Conservation (phyloP, 2,888 invertebrate species). For the Mimumesa dahlbomi region DNA sequence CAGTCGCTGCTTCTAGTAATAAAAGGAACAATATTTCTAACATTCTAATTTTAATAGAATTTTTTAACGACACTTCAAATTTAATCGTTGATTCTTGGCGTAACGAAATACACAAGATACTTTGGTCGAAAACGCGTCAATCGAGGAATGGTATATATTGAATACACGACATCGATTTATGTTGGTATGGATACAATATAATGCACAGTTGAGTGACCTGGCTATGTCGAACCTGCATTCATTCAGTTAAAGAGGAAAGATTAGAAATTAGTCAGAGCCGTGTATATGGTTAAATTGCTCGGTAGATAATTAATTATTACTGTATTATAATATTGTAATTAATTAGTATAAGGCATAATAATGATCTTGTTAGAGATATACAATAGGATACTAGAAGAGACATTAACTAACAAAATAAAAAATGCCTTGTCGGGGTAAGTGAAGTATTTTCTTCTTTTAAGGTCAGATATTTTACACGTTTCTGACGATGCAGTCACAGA, state of each 20-base stretch:
- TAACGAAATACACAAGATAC: too few relatives aligned
- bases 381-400: slow-evolving; percentile 99
- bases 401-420: slow-evolving; percentile 96
- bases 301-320: slow-evolving; percentile 75
- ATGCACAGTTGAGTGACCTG: slow-evolving; percentile 35
- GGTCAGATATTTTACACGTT: slow-evolving; percentile 25
- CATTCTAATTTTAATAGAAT: too few relatives aligned
- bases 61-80: too few relatives aligned
- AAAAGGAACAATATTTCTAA: too few relatives aligned
- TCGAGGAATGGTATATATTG: too few relatives aligned
- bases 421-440: slow-evolving; percentile 98
- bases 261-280: slow-evolving; percentile 70
- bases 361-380: slow-evolving; percentile 99
- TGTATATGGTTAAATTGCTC: slow-evolving; percentile 73
- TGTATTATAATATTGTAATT: slow-evolving; percentile 69
- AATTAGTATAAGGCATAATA: slow-evolving; percentile 71
- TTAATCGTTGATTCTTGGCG: too few relatives aligned
- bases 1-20: too few relatives aligned
- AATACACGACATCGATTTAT: too few relatives aligned
- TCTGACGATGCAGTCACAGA: slow-evolving; percentile 26
- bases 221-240: slow-evolving; percentile 39
- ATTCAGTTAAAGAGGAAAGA: slow-evolving; percentile 54
- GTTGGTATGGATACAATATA: slow-evolving; percentile 21
- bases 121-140: too few relatives aligned
- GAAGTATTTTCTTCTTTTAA: slow-evolving; percentile 42